A percentile compares a stretch with the other conserved stretches of the same genome.
phyloP scores from a whole-genome alignment of 2,113 vertebrate species.

The Microtus oregoni region DNA sequence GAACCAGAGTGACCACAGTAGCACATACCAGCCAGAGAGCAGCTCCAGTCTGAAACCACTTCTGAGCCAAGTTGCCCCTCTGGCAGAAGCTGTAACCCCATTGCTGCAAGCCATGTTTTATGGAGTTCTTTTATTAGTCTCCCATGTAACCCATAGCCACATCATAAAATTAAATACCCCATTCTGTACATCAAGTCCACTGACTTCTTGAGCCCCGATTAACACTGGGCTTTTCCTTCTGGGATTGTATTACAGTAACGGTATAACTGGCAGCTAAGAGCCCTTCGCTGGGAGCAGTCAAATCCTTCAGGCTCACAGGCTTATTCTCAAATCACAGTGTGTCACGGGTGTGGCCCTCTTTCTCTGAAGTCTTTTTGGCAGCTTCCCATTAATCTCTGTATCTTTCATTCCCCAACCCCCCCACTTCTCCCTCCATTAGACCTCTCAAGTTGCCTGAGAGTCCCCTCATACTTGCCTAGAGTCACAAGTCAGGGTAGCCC shows the following conservation, averaged over 20 bases:
- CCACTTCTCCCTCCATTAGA: not conserved
- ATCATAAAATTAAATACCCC: slow-evolving; percentile 81
- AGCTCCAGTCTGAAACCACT: slow-evolving; percentile 20
- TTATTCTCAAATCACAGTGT: not conserved
- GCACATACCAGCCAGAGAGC: not conserved
- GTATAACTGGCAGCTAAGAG: slow-evolving; percentile 44
- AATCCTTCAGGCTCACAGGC: not conserved
- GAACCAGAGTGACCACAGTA: not conserved
- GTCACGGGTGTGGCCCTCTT: not conserved
- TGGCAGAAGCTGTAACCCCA: slow-evolving; percentile 32
- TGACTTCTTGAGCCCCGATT: slow-evolving; percentile 64
- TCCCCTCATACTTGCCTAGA: not conserved
- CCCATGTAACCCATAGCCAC: slow-evolving; percentile 75
- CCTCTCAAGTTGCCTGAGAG: not conserved
- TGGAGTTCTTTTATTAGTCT: slow-evolving; percentile 78
- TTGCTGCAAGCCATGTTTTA: slow-evolving; percentile 70
- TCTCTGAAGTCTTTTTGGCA: not conserved
- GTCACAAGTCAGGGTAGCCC: slow-evolving; percentile 45
- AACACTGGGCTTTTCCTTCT: slow-evolving; percentile 52
- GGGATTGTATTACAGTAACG: slow-evolving; percentile 58
- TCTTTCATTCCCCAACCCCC: not conserved
- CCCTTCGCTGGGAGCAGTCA: slow-evolving; percentile 25
- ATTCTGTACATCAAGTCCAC: slow-evolving; percentile 73
- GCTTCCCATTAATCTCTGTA: not conserved
- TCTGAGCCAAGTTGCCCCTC: slow-evolving; percentile 56